These are phyloP conservation scores for Asteroscopus sphinx DNA, from an alignment of 2,888 invertebrate species.

Conservation along the genomic window DNA sequence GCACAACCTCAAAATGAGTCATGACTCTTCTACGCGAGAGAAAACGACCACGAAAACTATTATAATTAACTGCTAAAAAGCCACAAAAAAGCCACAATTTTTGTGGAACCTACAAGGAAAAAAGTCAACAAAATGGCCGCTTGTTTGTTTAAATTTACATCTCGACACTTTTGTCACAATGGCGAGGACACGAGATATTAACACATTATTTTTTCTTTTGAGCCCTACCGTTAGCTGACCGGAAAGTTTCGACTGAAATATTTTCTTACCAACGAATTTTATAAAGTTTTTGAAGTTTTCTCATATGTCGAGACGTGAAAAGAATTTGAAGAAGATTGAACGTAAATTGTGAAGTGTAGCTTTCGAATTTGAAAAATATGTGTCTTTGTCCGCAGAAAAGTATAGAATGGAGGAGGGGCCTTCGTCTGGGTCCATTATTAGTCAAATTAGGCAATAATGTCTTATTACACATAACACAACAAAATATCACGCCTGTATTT, in stretches of 20 bases:
- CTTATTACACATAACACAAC: too few species aligned
- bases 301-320: constrained; percentile 25
- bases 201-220: constrained; percentile 30
- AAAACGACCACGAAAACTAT: constrained; percentile 40
- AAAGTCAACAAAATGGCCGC: constrained; percentile 15
- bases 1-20: constrained; percentile 25
- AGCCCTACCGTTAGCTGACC: constrained; percentile 32
- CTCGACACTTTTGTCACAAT: constrained; percentile 26
- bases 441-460: too few species aligned
- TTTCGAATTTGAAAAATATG: too few species aligned
- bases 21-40: constrained; percentile 16
- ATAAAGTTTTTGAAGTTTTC: constrained; percentile 36
- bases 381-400: too few species aligned
- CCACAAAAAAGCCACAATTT: constrained; percentile 28
- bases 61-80: constrained; percentile 38
- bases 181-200: constrained; percentile 28
- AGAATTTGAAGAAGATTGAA: constrained; percentile 8
- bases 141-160: constrained; percentile 40
- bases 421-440: too few species aligned
- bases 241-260: constrained; percentile 6
- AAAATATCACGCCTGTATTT: too few species aligned
- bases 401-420: too few species aligned
- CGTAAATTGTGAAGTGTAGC: background rate
- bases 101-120: constrained; percentile 51
- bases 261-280: constrained; percentile 10